A percentile compares a stretch with the other conserved stretches of the same genome.
Conservation (phyloP, 2,113 vertebrate genomes). For the Stictonetta naevosa region DNA sequence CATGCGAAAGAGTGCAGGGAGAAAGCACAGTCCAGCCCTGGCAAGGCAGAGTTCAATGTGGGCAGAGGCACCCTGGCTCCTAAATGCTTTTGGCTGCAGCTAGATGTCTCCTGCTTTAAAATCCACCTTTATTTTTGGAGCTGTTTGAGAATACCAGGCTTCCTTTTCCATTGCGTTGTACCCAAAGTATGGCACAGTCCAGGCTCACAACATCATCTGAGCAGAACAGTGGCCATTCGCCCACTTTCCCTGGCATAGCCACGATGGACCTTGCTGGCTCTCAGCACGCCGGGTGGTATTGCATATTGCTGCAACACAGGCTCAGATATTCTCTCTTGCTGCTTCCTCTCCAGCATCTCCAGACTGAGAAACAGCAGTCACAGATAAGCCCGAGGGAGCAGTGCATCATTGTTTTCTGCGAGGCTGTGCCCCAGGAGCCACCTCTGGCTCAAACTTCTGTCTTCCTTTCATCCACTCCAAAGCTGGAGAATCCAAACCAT, state of each 20-base stretch:
- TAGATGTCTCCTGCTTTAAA: not conserved
- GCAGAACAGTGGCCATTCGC: not conserved
- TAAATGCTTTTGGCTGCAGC: not conserved
- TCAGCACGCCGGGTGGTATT: not conserved
- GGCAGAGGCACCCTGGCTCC: not conserved
- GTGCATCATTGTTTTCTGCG: not conserved
- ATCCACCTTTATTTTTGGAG: not conserved
- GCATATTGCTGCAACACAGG: not conserved
- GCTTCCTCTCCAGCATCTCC: not conserved
- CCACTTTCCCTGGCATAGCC: not conserved
- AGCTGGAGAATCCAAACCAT: not conserved
- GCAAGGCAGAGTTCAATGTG: not conserved
- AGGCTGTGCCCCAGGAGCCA: not conserved
- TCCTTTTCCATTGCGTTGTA: not conserved
- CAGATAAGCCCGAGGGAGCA: not conserved
- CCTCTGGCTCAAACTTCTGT: not conserved
- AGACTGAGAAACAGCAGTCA: not conserved
- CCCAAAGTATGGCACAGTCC: not conserved
- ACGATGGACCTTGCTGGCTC: not conserved
- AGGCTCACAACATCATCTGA: not conserved
- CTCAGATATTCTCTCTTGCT: not conserved
- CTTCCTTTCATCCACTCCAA: not conserved
- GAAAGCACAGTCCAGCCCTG: not conserved
- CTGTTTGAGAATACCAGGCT: not conserved
- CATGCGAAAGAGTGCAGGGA: not conserved